Percentiles rank a stretch among this genome's conserved stretches.
phyloP scores from a whole-genome alignment of 2,888 invertebrate species.

The Oligia latruncula region DNA sequence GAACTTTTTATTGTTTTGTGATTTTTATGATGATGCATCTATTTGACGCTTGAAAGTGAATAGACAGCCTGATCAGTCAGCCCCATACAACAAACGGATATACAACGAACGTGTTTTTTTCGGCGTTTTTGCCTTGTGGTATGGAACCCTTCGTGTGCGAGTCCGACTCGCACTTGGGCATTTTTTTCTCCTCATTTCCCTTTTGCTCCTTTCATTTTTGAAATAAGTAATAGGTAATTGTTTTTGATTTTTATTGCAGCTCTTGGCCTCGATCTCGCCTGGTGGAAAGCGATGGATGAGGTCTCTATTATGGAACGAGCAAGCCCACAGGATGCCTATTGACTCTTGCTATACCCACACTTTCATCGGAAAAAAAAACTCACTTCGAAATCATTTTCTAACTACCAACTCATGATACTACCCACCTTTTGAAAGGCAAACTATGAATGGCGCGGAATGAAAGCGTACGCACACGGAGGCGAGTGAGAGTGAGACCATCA shows the following conservation, averaged over 20 bases:
- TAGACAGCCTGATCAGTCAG: too few species aligned
- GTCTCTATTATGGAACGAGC: neutral
- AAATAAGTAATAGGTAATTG: neutral
- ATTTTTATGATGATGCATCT: too few species aligned
- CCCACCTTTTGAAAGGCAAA: conserved; percentile 56
- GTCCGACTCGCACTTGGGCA: too few species aligned
- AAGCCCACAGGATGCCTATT: neutral
- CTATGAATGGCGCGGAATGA: conserved; percentile 60
- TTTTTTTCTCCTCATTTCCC: neutral
- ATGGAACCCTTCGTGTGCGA: too few species aligned
- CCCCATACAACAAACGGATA: too few species aligned
- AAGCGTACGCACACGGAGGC: conserved; percentile 53
- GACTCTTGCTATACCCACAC: neutral
- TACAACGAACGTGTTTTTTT: too few species aligned
- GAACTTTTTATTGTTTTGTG: too few species aligned
- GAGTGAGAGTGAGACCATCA: conserved; percentile 61
- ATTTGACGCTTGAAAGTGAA: neutral
- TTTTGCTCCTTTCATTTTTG: neutral
- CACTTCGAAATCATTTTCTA: neutral
- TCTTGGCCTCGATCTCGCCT: neutral
- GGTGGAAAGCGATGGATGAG: neutral
- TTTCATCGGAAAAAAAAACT: neutral
- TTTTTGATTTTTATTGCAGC: neutral
- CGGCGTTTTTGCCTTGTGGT: too few species aligned
- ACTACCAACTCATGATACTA: conserved; percentile 26